Evolutionary conservation across 2,113 vertebrate species (phyloP), one percentile per base, ranked within the genome.

Genomic region (Pomatorhinus ruficollis): DNA sequence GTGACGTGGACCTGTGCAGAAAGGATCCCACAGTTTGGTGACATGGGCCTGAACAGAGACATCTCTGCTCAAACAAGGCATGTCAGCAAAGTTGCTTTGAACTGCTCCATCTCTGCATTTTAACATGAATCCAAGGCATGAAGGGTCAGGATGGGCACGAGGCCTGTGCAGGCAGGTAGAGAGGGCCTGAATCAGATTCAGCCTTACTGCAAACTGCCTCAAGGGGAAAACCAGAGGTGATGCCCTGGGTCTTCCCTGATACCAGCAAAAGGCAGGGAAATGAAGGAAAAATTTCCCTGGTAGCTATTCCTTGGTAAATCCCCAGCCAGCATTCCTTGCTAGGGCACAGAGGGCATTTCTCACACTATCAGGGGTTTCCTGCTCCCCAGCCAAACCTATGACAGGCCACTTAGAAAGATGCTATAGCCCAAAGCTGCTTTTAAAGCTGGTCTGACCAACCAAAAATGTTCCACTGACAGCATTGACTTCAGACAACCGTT

Each of bases 101-200:
- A 14, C 18, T 44, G 60, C 15, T 83, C 21, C 33, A 24, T 44
- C 56, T 76, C 25, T 52, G 52, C 30, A 4, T 13, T 24, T 54
- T 6, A 3, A 16, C 24, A 11, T n/a, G 15, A 8, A 39, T 33
- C 18, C 10, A 15, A 60, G 1, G 5, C 50, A 21, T 0, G 1
- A 21, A 40, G 10, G 13, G 21, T 35, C 39, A 7, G 40, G 40
- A 15, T 19, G 15, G n/a, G 44, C 25, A 40, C 0, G 1, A 49
- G 4, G 17, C 20, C 39, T 20, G 33, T 11, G 31, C 33, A 37
- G 59, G 40, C 52, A 66, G n/a, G 49, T 31, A 64, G 37, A 65
- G 15, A 11, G 12, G 10, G 35, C n/a, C 45, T 22, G 22, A 16
- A 25, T 22, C 63, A 47, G 57, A 33, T 56, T 40, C 39, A 65